These are phyloP conservation scores for Labia minor DNA, from an alignment of 2,888 invertebrate genomes.

Conservation along the genomic window DNA sequence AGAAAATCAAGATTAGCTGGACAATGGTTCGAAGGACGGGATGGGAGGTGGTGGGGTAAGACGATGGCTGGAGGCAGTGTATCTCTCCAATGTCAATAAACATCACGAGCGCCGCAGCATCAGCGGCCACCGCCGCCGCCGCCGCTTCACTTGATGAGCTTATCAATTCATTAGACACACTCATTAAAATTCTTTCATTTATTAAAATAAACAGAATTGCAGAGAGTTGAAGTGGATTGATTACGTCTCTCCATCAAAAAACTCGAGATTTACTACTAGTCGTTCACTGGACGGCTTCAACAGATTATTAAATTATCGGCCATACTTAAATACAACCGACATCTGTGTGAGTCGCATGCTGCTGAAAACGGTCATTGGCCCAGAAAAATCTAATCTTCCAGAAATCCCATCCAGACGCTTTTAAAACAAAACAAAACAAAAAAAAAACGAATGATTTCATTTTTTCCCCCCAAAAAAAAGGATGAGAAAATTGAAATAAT, in stretches of 20 bases:
- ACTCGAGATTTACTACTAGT: slow-evolving; percentile 8
- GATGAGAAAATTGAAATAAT: too few species aligned
- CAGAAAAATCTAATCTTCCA: background rate
- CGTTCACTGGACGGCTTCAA: slow-evolving; percentile 13
- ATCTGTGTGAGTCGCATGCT: background rate
- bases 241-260: slow-evolving; percentile 8
- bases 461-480: too few species aligned
- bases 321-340: slow-evolving; percentile 5
- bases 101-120: background rate
- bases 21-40: too few species aligned
- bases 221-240: slow-evolving; percentile 7
- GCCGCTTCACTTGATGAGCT: slow-evolving; percentile 2
- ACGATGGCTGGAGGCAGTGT: too few species aligned
- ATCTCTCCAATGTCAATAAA: background rate
- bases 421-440: too few species aligned
- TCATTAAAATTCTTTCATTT: slow-evolving; percentile 13
- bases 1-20: background rate
- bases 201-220: slow-evolving; percentile 13
- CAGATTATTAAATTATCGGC: slow-evolving; percentile 13
- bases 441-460: too few species aligned
- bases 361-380: background rate
- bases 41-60: too few species aligned
- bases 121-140: background rate
- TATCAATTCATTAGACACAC: slow-evolving; percentile 13
- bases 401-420: too few species aligned